A percentile compares a stretch with the other conserved stretches of the same genome.
Evolutionary conservation across 2,797 vertebrate genomes (phyloP).

Genomic region (Furcifer pardalis): DNA sequence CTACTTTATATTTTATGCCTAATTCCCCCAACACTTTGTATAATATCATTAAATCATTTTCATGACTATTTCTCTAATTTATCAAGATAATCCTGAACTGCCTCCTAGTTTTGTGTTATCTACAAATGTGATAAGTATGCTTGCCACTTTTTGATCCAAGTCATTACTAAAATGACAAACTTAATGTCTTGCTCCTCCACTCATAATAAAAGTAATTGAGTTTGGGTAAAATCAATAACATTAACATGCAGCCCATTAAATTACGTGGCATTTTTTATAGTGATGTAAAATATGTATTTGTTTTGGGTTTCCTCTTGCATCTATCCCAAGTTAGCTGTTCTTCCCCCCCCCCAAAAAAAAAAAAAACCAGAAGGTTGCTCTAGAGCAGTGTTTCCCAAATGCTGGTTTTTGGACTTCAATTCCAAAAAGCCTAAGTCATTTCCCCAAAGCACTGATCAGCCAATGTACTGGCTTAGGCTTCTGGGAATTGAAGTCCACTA

Average conservation of each 20-base stretch:
- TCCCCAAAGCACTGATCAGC: no score
- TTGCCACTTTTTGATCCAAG: conserved; percentile 41
- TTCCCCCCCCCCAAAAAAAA: no score
- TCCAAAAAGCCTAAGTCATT: no score
- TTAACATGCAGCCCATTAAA: conserved; percentile 36
- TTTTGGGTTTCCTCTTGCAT: background rate
- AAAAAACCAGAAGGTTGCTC: no score
- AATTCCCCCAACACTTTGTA: background rate
- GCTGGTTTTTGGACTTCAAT: no score
- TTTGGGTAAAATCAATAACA: conserved; percentile 52
- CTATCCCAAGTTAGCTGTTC: background rate
- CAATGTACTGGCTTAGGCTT: no score
- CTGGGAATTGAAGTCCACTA: no score
- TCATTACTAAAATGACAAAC: conserved; percentile 28
- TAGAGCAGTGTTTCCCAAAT: no score
- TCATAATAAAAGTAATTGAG: conserved; percentile 35
- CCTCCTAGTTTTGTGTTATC: conserved; percentile 21
- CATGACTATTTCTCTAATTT: conserved; percentile 18
- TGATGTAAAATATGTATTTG: conserved; percentile 40
- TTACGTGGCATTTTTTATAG: conserved; percentile 20
- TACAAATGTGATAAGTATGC: conserved; percentile 38
- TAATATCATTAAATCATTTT: conserved; percentile 31
- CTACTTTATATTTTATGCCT: conserved; percentile 22
- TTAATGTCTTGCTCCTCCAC: conserved; percentile 6
- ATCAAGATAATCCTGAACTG: conserved; percentile 29